Percentiles rank a stretch among this genome's conserved stretches.
Evolutionary conservation across 2,797 vertebrate species (phyloP).

Genomic region (Gymnodraco acuticeps): DNA sequence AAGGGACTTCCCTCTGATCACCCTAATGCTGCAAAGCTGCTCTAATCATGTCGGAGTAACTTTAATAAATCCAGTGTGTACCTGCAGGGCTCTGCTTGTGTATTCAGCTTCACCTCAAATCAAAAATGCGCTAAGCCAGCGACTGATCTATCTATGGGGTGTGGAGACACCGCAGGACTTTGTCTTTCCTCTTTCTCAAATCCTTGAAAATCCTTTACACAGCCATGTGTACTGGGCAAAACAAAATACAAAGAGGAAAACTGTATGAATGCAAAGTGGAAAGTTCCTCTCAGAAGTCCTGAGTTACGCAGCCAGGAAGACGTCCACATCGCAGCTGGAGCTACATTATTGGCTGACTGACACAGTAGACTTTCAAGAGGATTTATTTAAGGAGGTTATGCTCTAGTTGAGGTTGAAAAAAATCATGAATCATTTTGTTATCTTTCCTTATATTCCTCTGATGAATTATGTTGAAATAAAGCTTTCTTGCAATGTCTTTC

Average conservation of each 20-base stretch:
- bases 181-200: slow-evolving; percentile 53
- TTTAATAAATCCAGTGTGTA: slow-evolving; percentile 22
- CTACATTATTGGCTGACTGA: slow-evolving; percentile 28
- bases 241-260: slow-evolving; percentile 18
- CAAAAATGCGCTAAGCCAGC: slow-evolving; percentile 54
- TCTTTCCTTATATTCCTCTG: slow-evolving; percentile 22
- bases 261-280: slow-evolving; percentile 22
- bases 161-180: slow-evolving; percentile 42
- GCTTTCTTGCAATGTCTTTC: too few species aligned
- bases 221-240: slow-evolving; percentile 29
- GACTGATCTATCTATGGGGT: slow-evolving; percentile 42
- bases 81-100: slow-evolving; percentile 39
- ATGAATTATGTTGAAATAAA: slow-evolving; percentile 15
- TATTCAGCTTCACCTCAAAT: slow-evolving; percentile 55
- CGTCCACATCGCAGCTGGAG: slow-evolving; percentile 18
- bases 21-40: neutral
- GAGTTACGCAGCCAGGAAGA: slow-evolving; percentile 6
- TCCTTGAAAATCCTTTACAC: slow-evolving; percentile 52
- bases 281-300: slow-evolving; percentile 5
- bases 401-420: slow-evolving; percentile 37
- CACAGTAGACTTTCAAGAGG: slow-evolving; percentile 34
- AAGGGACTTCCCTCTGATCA: neutral
- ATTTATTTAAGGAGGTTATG: slow-evolving; percentile 39
- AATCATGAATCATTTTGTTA: slow-evolving; percentile 19
- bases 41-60: neutral